Conservation (phyloP, 2,797 vertebrate species). For the Gymnoscopelus braueri region DNA sequence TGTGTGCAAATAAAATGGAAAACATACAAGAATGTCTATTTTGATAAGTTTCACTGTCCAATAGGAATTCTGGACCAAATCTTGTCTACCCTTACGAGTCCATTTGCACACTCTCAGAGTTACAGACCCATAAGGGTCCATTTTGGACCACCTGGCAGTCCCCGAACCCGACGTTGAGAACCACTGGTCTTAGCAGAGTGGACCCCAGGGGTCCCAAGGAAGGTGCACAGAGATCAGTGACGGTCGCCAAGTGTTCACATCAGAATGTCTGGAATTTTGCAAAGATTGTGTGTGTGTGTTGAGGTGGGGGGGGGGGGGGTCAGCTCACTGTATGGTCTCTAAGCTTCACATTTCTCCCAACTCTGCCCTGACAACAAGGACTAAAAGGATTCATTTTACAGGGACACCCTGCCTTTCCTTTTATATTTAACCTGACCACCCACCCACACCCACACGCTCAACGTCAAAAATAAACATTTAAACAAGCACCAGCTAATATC, state of each 20-base stretch:
- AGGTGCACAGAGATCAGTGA: constrained; percentile 30
- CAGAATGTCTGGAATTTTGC: constrained; percentile 72
- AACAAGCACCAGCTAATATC: too few relatives aligned
- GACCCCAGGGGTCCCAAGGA: constrained; percentile 13
- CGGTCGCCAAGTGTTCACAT: constrained; percentile 49
- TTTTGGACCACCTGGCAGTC: too few relatives aligned
- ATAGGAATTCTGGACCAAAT: too few relatives aligned
- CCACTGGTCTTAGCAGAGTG: constrained; percentile 33
- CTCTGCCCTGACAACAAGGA: constrained; percentile 48
- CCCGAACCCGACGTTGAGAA: not conserved
- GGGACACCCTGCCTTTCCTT: constrained; percentile 34
- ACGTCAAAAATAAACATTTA: too few relatives aligned
- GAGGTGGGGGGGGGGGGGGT: constrained; percentile 20
- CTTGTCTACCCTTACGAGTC: too few relatives aligned
- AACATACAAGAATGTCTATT: too few relatives aligned
- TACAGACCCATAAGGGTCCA: too few relatives aligned
- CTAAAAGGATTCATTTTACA: constrained; percentile 45
- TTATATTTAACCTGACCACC: constrained; percentile 10
- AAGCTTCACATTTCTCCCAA: constrained; percentile 61
- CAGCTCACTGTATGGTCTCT: constrained; percentile 37
- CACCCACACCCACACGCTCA: not conserved
- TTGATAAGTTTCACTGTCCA: too few relatives aligned
- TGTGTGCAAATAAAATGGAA: too few relatives aligned
- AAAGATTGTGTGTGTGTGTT: constrained; percentile 45
- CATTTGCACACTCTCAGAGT: too few relatives aligned